Conservation (phyloP, 2,113 vertebrate genomes). For the Lucifuga dentata region DNA sequence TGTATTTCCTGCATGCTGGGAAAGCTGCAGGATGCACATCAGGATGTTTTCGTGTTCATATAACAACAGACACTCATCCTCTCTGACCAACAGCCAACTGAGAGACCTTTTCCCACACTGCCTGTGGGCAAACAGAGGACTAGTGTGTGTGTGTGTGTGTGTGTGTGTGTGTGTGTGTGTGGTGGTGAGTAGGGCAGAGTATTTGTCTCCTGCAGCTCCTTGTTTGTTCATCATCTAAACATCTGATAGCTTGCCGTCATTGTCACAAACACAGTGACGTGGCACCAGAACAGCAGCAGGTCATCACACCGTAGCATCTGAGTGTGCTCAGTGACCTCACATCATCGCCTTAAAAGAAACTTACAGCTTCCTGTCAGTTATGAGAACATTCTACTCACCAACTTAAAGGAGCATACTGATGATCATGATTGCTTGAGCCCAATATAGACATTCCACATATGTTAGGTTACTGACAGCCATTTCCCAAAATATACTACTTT, state of each 20-base stretch:
- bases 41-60: constrained; percentile 61
- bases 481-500: too few relatives aligned
- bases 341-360: too few relatives aligned
- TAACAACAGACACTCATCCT: constrained; percentile 36
- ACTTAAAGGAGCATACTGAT: too few relatives aligned
- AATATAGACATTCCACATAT: too few relatives aligned
- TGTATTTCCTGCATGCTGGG: too few relatives aligned
- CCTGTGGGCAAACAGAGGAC: constrained; percentile 1
- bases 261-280: constrained; percentile 2
- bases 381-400: too few relatives aligned
- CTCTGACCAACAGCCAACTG: background rate
- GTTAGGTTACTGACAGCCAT: too few relatives aligned
- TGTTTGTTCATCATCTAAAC: constrained; percentile 36
- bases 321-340: too few relatives aligned
- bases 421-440: too few relatives aligned
- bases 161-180: background rate
- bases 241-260: background rate
- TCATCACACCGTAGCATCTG: too few relatives aligned
- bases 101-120: constrained; percentile 57
- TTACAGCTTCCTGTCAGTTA: too few relatives aligned
- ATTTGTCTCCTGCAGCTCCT: constrained; percentile 19
- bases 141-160: too few relatives aligned
- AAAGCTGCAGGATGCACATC: constrained; percentile 31
- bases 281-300: background rate
- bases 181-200: background rate